Base-by-base conservation (phyloP, 2,113 vertebrate genomes). In the Meriones unguiculatus region DNA sequence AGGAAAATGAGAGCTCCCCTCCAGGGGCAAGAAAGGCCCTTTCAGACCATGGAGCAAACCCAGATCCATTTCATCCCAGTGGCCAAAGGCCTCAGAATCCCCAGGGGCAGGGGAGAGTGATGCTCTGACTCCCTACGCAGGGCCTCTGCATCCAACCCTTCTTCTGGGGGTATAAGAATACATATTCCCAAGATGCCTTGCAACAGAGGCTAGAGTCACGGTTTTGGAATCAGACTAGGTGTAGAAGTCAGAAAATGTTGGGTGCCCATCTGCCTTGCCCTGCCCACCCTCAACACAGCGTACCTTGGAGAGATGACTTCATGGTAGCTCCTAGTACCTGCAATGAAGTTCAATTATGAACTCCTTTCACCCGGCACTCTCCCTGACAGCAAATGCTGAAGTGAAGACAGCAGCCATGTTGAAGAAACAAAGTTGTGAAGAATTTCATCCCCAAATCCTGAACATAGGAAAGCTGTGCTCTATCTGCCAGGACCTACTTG, bases 141-240 rank as follows among this genome's bases (percentile, higher is more conserved):
- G 8, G 46, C 1, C 18, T 70, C 62, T 35, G 41, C 67, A 32
- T 32, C 73, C n/a, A 41, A 17, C 28, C 41, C 67, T 18, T 35
- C 1, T 35, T 62, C 8, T 13, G 28, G 2, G 12, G 78, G 52
- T 32, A 13, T 7, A 35, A 62, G 77, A 41, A 32, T 2, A 81
- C 28, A 46, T 76, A 82, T 87, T 81, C 59, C 87, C 64, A 76
- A 77, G 46, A 67, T 67, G 41, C 67, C 35, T 24, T 25, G 1
- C 15, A 57, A 5, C 57, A 89, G 32, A 90, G 65, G 65, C 50
- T 14, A 30, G 65, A 2, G 75, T n/a, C 72, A 59, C 22, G 35
- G 62, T 76, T 38, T 87, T 46, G 65, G 88, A 95, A 70, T 30
- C 5, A 69, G 85, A 57, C n/a, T 75, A 89, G 46, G 54, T n/a